Base-by-base conservation (phyloP, 2,113 vertebrate genomes). In the Vanacampus margaritifer region DNA sequence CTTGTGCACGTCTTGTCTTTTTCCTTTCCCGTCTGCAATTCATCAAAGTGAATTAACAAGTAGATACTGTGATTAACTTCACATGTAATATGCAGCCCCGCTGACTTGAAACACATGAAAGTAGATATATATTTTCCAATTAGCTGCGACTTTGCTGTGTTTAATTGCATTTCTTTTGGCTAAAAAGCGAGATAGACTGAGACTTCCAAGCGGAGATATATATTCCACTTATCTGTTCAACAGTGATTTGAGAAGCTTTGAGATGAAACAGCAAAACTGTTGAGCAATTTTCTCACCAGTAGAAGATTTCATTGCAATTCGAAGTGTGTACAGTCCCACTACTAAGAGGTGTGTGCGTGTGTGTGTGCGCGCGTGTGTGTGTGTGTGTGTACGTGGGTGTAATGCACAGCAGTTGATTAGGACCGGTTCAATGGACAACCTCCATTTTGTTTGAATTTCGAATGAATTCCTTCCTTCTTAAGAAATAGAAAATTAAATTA, bases 121-220 rank as follows among this genome's bases (percentile, higher is more conserved):
- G 80, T 81, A 80, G 76, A 73, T 78, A 64, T 73, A 77, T 80
- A 66, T 78, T 85, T 77, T 72, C 83, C 85, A 89, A 84, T 89
- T 85, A 90, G 81, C 77, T 35, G 13, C 60, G 79, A 86, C 83
- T 86, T 79, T 83, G 75, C 72, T 74, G 43, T 85, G 68, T 76
- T 80, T 87, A 86, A 86, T 88, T 87, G 76, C 74, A 80, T 84
- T 84, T 80, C 62, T 72, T 68, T 69, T 64, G 65, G 74, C 81
- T 82, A 67, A 84, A 79, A 81, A 64, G 57, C 61, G 21, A 69
- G 58, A 74, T 75, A 72, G 65, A 81, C 69, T 32, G 69, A 43
- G 76, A 73, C 72, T 76, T 82, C 65, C 71, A 73, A 82, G 73
- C 68, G 43, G 13, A 68, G 73, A 81, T 78, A 80, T 78, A 71